These are phyloP conservation scores for Trichogramma pretiosum DNA, from an alignment of 1,140 invertebrate species.

Conservation along the genomic window DNA sequence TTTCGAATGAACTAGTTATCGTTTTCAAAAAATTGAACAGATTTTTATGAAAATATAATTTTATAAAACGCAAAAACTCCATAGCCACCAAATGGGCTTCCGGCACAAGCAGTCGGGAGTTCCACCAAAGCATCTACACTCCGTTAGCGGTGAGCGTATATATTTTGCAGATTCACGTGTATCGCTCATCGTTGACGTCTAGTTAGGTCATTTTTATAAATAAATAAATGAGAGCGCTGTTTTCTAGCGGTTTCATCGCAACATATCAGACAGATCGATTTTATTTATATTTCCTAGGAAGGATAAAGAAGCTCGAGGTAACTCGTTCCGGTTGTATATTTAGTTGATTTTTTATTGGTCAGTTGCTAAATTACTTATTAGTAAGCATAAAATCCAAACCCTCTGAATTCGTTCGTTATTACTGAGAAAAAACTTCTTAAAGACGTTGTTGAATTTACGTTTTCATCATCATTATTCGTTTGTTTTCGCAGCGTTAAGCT, in stretches of 20 bases:
- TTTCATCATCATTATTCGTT: constrained; percentile 32
- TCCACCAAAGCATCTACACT: too few species aligned
- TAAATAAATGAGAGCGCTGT: constrained; percentile 7
- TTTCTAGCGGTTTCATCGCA: too few species aligned
- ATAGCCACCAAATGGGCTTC: constrained; percentile 16
- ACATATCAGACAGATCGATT: constrained; percentile 18
- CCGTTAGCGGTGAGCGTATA: too few species aligned
- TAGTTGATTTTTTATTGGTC: background rate
- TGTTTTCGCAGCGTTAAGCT: constrained; percentile 23
- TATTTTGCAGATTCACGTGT: background rate
- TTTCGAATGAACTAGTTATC: constrained; percentile 6
- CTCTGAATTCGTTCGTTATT: constrained; percentile 34
- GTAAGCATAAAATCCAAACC: constrained; percentile 26
- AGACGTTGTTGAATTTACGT: constrained; percentile 44
- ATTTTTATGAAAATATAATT: constrained; percentile 9
- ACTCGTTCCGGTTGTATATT: constrained; percentile 11
- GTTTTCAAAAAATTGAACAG: constrained; percentile 6
- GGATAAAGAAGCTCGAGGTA: constrained; percentile 16
- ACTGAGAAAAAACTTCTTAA: constrained; percentile 22
- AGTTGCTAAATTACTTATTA: background rate
- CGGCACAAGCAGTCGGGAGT: constrained; percentile 10
- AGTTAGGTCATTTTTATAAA: constrained; percentile 18
- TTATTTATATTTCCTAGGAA: constrained; percentile 3
- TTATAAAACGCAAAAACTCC: constrained; percentile 12
- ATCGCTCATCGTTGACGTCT: constrained; percentile 2